Evolutionary conservation across 2,797 vertebrate genomes (phyloP).

Genomic region (Scleropages formosus): DNA sequence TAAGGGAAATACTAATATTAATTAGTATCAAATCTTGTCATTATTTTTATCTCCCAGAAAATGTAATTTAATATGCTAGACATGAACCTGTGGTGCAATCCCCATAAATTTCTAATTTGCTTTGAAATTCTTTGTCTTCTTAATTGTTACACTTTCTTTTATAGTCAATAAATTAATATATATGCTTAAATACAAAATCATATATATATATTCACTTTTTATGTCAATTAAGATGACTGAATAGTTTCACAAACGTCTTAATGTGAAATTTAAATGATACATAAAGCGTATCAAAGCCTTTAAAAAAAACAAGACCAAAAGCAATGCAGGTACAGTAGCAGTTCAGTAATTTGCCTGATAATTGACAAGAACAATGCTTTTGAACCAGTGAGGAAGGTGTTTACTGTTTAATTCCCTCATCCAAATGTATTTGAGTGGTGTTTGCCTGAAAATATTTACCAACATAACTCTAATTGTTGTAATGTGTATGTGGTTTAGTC

Average conservation of each 20-base stretch:
- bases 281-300: neutral
- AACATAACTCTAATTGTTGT: no score
- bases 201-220: neutral
- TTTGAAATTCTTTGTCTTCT: neutral
- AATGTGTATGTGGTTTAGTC: no score
- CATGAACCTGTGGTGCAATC: neutral
- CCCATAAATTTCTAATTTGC: neutral
- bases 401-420: no score
- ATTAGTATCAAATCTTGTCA: conserved; percentile 9
- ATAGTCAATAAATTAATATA: no score
- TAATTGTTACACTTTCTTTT: neutral
- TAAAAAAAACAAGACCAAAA: no score
- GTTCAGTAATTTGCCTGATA: no score
- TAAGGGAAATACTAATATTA: neutral
- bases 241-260: neutral
- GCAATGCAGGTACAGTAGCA: no score
- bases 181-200: no score
- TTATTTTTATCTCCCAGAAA: neutral
- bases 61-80: conserved; percentile 4
- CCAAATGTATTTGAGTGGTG: no score
- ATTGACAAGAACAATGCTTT: no score
- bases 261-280: neutral
- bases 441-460: no score
- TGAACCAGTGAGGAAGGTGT: no score
- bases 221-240: neutral